A percentile compares a stretch with the other conserved stretches of the same genome.
Conservation (phyloP, 2,113 vertebrate genomes). For the Aspidoscelis tigris region DNA sequence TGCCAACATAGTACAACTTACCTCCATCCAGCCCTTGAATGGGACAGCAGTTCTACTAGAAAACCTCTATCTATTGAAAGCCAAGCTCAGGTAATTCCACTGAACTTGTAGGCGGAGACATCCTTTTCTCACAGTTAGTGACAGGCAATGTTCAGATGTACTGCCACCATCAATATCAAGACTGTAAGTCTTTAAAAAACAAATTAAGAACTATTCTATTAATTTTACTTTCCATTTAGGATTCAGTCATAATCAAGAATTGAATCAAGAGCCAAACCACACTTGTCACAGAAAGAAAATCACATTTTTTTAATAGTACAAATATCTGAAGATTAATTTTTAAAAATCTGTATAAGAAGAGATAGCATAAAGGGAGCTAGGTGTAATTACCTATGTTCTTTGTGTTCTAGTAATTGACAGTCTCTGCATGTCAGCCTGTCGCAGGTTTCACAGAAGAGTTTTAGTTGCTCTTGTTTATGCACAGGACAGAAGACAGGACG, state of each 20-base stretch:
- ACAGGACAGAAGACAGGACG: slow-evolving; percentile 96
- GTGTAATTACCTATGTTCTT: slow-evolving; percentile 92
- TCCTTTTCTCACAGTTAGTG: no score
- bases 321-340: slow-evolving; percentile 1
- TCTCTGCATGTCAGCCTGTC: slow-evolving; percentile 97
- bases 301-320: slow-evolving; percentile 9
- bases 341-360: slow-evolving; percentile 26
- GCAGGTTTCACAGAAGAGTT: slow-evolving; percentile 98
- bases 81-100: no score
- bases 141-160: no score
- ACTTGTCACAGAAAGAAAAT: neutral
- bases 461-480: slow-evolving; percentile 97
- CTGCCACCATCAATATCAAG: no score
- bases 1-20: no score
- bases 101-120: no score
- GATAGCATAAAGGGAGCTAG: slow-evolving; percentile 32
- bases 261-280: neutral
- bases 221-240: neutral
- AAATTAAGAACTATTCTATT: neutral
- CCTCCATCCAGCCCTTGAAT: no score
- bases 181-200: no score
- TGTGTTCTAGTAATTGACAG: slow-evolving; percentile 97
- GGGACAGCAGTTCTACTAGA: no score
- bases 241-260: neutral
- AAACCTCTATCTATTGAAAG: no score